Conservation (phyloP, 2,797 vertebrate genomes). For the Myotis findleyi region DNA sequence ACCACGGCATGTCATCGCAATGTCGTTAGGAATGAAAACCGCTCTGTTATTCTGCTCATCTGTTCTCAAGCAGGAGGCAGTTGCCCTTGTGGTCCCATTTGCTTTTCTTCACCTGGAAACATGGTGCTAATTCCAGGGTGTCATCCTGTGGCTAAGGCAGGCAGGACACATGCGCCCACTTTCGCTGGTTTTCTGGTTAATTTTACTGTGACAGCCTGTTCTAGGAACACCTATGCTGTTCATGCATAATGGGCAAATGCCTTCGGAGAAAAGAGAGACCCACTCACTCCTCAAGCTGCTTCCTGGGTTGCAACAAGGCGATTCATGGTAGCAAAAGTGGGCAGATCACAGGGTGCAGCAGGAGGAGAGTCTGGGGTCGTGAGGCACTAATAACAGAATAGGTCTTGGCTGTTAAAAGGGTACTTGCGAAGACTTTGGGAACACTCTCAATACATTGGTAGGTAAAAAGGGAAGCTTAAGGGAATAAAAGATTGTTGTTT, state of each 20-base stretch:
- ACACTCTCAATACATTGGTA: background rate
- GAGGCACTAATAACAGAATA: background rate
- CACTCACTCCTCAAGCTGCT: background rate
- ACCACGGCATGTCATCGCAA: background rate
- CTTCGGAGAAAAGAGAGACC: background rate
- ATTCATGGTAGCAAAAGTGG: background rate
- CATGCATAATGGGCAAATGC: background rate
- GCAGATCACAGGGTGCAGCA: background rate
- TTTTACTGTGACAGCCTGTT: background rate
- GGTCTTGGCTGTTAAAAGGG: background rate
- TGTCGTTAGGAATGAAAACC: background rate
- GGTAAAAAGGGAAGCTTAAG: background rate
- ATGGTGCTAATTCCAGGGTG: background rate
- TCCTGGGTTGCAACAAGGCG: background rate
- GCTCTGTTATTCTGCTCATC: background rate
- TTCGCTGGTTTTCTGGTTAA: background rate
- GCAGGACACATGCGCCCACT: accelerated
- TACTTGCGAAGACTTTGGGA: background rate
- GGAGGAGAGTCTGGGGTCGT: background rate
- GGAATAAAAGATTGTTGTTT: background rate
- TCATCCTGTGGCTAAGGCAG: background rate
- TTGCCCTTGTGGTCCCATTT: background rate
- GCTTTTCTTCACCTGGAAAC: background rate
- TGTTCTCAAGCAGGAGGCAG: background rate
- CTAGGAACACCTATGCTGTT: background rate